Percentiles rank a stretch among this genome's conserved stretches.
Conservation (phyloP, 2,888 invertebrate genomes). For the Macrophya alboannulata region DNA sequence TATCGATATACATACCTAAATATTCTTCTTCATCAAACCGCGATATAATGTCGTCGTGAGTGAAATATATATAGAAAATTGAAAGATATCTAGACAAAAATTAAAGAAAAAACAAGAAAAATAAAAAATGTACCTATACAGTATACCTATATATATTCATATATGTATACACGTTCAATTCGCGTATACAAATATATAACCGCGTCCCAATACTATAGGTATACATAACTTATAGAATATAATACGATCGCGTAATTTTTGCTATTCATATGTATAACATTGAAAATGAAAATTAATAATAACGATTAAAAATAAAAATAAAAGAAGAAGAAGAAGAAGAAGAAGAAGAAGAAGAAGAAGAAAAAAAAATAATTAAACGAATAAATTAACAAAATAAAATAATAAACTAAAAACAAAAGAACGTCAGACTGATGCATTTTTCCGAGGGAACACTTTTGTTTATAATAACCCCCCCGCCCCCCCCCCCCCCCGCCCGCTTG, state of each 20-base stretch:
- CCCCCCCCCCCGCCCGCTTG: constrained; percentile 28
- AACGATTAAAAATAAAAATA: neutral
- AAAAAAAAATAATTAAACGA: constrained; percentile 52
- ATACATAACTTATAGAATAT: too few species aligned
- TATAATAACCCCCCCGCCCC: neutral
- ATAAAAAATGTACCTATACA: too few species aligned
- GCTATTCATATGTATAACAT: neutral
- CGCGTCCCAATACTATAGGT: too few species aligned
- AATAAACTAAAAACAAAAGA: constrained; percentile 49
- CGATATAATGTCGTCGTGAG: neutral
- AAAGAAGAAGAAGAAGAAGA: neutral
- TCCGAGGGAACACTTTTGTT: constrained; percentile 64
- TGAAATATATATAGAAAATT: too few species aligned
- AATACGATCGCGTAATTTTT: neutral
- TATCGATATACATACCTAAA: neutral
- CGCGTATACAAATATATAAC: too few species aligned
- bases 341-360: constrained; percentile 60
- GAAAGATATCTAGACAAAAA: too few species aligned
- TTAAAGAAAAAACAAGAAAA: too few species aligned
- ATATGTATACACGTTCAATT: too few species aligned
- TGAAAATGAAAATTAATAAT: neutral
- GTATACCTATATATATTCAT: too few species aligned
- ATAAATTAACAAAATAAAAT: constrained; percentile 54
- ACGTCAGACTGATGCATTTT: constrained; percentile 64
- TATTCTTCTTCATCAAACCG: neutral